phyloP scores from a whole-genome alignment of 2,888 invertebrate genomes.

The Hermaeophaga mercurialis region DNA sequence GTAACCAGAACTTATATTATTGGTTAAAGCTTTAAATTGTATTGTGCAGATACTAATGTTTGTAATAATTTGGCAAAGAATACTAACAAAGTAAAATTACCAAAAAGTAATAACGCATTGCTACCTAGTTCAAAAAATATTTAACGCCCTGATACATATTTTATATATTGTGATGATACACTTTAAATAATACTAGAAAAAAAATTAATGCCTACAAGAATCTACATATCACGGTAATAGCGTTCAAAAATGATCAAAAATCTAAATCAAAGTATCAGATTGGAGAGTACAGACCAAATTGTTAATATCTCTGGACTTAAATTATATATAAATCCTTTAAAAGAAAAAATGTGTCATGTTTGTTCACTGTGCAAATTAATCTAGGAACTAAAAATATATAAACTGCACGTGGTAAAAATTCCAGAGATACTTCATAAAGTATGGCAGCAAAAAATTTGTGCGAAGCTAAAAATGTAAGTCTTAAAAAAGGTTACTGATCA shows the following conservation, averaged over 20 bases:
- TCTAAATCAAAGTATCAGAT: constrained; percentile 14
- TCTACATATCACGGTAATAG: constrained; percentile 8
- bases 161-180: neutral
- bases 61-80: constrained; percentile 17
- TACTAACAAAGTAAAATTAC: constrained; percentile 25
- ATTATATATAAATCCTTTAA: too few species aligned
- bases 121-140: too few species aligned
- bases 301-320: constrained; percentile 5
- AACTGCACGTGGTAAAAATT: too few species aligned
- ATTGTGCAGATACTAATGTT: constrained; percentile 31
- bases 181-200: too few species aligned
- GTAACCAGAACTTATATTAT: neutral
- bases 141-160: constrained; percentile 25
- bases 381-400: too few species aligned
- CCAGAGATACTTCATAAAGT: constrained; percentile 21
- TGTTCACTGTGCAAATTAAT: too few species aligned
- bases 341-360: too few species aligned
- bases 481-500: constrained; percentile 28
- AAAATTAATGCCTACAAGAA: neutral
- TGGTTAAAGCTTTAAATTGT: constrained; percentile 4
- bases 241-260: constrained; percentile 14
- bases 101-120: constrained; percentile 26
- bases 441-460: constrained; percentile 34
- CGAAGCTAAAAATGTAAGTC: constrained; percentile 30
- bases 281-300: constrained; percentile 14